Conservation (phyloP, 2,113 vertebrate genomes). For the Scatophagus argus region DNA sequence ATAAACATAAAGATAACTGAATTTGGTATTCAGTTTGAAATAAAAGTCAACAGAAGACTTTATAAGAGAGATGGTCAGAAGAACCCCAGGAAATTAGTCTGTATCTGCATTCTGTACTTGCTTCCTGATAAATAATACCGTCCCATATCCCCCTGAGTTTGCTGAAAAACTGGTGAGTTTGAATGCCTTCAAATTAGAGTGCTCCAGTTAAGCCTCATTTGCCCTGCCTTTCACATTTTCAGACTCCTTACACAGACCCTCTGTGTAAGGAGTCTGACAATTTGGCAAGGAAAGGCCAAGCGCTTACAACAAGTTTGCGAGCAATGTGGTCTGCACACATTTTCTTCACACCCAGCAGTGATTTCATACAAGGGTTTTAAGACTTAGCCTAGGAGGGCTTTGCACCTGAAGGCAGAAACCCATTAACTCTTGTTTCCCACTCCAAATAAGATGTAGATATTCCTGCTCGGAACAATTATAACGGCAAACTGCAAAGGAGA, state of each 20-base stretch:
- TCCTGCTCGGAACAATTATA: conserved; percentile 51
- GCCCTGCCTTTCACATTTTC: conserved; percentile 58
- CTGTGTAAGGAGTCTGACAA: conserved; percentile 58
- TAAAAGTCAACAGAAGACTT: background rate
- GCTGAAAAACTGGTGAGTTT: conserved; percentile 3
- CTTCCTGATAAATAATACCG: conserved; percentile 19
- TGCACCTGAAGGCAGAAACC: conserved; percentile 27
- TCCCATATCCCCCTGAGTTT: conserved; percentile 2
- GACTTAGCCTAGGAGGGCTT: conserved; percentile 31
- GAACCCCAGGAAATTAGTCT: background rate
- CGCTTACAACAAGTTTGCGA: conserved; percentile 48
- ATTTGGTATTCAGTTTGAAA: conserved; percentile 9
- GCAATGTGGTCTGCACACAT: conserved; percentile 22
- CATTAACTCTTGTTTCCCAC: conserved; percentile 46
- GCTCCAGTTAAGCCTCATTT: conserved; percentile 67
- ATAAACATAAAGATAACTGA: background rate
- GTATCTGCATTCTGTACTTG: background rate
- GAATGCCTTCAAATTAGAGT: conserved; percentile 28
- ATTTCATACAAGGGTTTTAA: conserved; percentile 56
- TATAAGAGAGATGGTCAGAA: background rate
- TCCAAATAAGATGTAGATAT: conserved; percentile 51
- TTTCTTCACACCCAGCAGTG: conserved; percentile 29
- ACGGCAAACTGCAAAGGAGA: conserved; percentile 27
- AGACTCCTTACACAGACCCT: conserved; percentile 53
- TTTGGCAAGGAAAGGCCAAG: conserved; percentile 41